These are phyloP conservation scores for Heterodera schachtii DNA, from an alignment of 1,140 invertebrate genomes.

Conservation along the genomic window DNA sequence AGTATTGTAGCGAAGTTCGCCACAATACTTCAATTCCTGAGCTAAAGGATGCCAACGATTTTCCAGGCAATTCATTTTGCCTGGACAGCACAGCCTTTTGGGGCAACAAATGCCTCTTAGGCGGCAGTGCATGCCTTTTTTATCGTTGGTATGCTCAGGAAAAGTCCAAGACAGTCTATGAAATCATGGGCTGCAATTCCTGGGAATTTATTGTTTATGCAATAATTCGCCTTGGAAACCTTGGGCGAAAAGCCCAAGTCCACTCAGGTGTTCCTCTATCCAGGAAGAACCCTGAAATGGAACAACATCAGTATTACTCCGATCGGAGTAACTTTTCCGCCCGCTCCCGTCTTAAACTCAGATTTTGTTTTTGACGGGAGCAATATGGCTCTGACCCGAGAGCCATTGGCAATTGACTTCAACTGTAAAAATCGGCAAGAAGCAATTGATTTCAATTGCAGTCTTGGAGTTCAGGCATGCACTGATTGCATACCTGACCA, in stretches of 20 bases:
- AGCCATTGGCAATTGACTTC: background rate
- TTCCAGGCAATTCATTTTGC: conserved; percentile 12
- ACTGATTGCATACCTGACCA: background rate
- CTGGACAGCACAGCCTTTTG: conserved; percentile 5
- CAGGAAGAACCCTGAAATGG: background rate
- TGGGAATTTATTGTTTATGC: background rate
- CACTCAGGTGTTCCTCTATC: background rate
- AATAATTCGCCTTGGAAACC: background rate
- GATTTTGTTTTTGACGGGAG: background rate
- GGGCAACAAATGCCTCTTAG: background rate
- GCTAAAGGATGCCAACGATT: background rate
- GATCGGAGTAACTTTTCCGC: background rate
- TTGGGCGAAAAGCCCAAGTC: background rate
- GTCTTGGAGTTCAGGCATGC: background rate
- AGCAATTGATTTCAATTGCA: background rate
- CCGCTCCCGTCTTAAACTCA: background rate
- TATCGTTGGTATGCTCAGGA: background rate
- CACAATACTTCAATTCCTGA: background rate
- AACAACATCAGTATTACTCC: background rate
- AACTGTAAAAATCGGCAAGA: background rate
- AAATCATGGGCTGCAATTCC: background rate
- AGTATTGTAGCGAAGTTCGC: background rate
- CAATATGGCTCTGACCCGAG: background rate
- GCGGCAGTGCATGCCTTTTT: background rate
- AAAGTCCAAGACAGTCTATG: background rate